These are phyloP conservation scores for Ariopsis seemanni DNA, from an alignment of 2,113 vertebrate genomes.

Conservation along the genomic window DNA sequence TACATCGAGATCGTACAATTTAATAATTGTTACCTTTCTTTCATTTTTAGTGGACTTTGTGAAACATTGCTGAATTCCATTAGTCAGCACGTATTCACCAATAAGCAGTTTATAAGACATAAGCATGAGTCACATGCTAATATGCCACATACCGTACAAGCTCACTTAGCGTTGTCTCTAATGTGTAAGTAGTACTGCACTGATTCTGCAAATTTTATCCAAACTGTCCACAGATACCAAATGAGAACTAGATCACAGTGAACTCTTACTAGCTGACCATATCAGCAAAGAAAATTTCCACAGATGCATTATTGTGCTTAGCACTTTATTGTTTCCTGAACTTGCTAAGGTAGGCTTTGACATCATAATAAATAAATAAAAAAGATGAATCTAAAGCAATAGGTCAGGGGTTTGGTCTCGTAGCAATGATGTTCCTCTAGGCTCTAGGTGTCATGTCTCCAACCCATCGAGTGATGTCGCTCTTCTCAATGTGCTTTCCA, in stretches of 20 bases:
- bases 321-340: not conserved
- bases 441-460: not conserved
- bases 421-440: not conserved
- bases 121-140: not conserved
- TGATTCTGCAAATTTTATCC: not conserved
- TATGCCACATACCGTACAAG: not conserved
- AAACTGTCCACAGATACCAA: not conserved
- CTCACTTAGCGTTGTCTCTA: not conserved
- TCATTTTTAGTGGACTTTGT: not conserved
- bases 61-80: not conserved
- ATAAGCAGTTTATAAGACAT: not conserved
- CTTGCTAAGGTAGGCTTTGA: slow-evolving; percentile 7
- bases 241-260: not conserved
- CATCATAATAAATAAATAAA: not conserved
- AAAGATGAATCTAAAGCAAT: not conserved
- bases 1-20: not conserved
- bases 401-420: not conserved
- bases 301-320: slow-evolving; percentile 4
- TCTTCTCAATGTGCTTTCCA: not conserved
- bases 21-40: not conserved
- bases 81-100: not conserved
- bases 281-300: slow-evolving; percentile 21
- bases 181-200: not conserved
- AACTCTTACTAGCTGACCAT: not conserved
- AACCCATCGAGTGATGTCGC: slow-evolving; percentile 26